phyloP scores from a whole-genome alignment of 2,888 invertebrate genomes.

The Archaeoteleia sp. region DNA sequence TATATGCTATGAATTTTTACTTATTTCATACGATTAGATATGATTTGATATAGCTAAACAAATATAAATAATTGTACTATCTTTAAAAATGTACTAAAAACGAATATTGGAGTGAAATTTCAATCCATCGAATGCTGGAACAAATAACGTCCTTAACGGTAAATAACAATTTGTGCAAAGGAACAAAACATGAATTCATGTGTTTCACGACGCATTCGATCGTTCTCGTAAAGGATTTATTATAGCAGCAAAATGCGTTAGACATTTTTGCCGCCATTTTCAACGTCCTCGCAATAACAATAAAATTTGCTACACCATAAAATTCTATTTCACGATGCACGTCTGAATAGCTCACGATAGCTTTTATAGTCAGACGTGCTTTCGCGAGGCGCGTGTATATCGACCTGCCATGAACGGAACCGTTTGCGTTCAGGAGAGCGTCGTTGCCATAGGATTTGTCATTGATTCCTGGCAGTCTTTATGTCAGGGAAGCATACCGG shows the following conservation, averaged over 20 bases:
- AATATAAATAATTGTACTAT: no score
- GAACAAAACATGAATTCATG: not conserved
- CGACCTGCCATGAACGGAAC: constrained; percentile 53
- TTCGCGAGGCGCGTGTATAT: constrained; percentile 26
- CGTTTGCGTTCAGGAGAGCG: constrained; percentile 20
- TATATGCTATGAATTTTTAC: no score
- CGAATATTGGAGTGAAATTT: no score
- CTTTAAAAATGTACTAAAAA: no score
- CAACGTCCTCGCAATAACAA: constrained; percentile 1
- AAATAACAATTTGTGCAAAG: not conserved
- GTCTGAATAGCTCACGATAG: constrained; percentile 6
- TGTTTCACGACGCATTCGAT: not conserved
- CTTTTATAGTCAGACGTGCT: constrained; percentile 1
- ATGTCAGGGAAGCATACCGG: constrained; percentile 63
- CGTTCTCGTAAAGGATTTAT: not conserved
- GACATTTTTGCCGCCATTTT: not conserved
- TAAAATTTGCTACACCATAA: constrained; percentile 6
- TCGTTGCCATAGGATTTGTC: constrained; percentile 63
- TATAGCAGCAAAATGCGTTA: not conserved
- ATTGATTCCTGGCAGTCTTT: constrained; percentile 66
- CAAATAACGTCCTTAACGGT: no score
- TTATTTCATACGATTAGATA: no score
- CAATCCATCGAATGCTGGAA: no score
- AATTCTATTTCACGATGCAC: constrained; percentile 8
- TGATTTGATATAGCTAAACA: no score